phyloP scores from a whole-genome alignment of 2,797 vertebrate genomes.

The Gymnoscopelus braueri region DNA sequence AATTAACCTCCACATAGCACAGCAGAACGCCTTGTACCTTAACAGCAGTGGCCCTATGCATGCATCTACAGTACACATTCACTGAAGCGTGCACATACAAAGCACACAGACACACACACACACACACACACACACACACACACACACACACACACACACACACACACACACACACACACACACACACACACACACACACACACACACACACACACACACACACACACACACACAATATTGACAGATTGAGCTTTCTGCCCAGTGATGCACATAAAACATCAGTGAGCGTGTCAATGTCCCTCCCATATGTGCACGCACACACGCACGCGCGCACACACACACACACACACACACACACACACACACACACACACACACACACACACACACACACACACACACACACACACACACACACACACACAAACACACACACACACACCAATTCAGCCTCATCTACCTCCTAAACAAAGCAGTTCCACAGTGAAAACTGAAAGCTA shows the following conservation, averaged over 20 bases:
- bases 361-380: background rate
- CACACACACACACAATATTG: background rate
- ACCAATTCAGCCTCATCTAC: background rate
- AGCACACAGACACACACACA: background rate
- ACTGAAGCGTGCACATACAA: too few relatives aligned
- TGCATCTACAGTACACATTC: too few relatives aligned
- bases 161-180: background rate
- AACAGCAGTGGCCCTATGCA: background rate
- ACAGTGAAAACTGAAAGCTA: background rate
- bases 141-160: background rate
- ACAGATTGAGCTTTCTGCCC: background rate
- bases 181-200: too few relatives aligned
- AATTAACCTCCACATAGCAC: slow-evolving; percentile 18
- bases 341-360: background rate
- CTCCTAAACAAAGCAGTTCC: background rate
- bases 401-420: background rate
- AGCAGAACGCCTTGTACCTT: background rate
- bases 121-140: background rate
- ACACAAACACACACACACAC: background rate
- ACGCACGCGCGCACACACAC: background rate
- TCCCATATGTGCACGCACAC: background rate
- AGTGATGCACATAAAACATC: background rate
- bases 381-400: background rate
- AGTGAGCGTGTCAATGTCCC: too few relatives aligned
- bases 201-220: too few relatives aligned